Base-by-base conservation (phyloP, 35 echinoderm and acorn worm species). In the Apostichopus japonicus region DNA sequence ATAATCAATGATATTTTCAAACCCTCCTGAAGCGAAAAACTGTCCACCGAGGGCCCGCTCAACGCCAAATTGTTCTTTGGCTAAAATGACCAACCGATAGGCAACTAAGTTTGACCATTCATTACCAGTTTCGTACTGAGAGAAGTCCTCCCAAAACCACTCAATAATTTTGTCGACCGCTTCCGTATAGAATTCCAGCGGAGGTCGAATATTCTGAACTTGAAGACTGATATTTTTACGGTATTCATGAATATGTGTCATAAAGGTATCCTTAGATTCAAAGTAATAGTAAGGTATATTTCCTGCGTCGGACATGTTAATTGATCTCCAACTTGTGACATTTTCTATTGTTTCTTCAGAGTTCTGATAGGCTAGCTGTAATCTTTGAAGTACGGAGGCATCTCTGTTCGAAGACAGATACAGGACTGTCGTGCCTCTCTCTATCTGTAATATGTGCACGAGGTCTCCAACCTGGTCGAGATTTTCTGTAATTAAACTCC, bases 51-150 rank as follows among this genome's bases (percentile, higher is more conserved):
- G 70, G 9, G 95, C 88, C 2, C 95, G 22, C 63, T 96, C 92
- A 24, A 91, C 62, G 22, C 95, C 95, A 4, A 65, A 17, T 56
- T 95, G 84, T 90, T 95, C 94, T 77, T 95, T 95, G 6, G 92
- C 94, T 54, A 95, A 55, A 6, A 93, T 87, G 21, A 95, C n/a
- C 53, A 95, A 57, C 72, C 93, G 86, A 54, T 95, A 95, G 10
- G 19, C 80, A 77, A 95, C 80, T 6, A 95, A 77, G 58, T 86
- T 55, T 5, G 15, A 1, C 94, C 94, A 92, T 7, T 80, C 55
- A 8, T 51, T 11, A 25, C 90, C 90, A 15, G 23, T 56, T 22
- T 21, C 13, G 19, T 91, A 90, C 14, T 14, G 61, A 58, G 4
- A 15, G 1, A 58, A 92, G 22, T 83, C 67, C 53, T 21, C 33